Base-by-base conservation (phyloP, 1,140 invertebrate genomes). In the Drosophila rufa region DNA sequence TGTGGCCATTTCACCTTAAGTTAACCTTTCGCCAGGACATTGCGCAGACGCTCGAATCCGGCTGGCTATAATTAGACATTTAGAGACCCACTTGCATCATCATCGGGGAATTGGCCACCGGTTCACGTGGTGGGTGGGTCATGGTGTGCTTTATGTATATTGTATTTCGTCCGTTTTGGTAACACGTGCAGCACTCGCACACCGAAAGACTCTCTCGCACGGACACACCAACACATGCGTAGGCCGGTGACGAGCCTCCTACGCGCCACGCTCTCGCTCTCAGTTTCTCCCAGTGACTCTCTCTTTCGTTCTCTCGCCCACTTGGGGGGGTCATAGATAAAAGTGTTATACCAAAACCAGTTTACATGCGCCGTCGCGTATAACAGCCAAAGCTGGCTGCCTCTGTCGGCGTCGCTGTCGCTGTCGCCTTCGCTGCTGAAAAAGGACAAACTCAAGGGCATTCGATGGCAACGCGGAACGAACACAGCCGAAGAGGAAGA, bases 391-490 rank as follows among this genome's bases (percentile, higher is more conserved):
- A 69, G 60, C 15, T 45, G 30, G 25, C 53, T 45, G 30, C n/a
- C 53, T 48, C 67, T 33, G 66, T 59, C 36, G 11, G 58, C 73
- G 47, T 48, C 58, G 25, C 56, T 42, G 68, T 47, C n/a, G 42
- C 43, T 15, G 51, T 19, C 33, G 40, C 58, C 25, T 47, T 38
- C 46, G 65, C 71, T 73, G 79, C 75, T 86, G 33, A 65, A 86
- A 86, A 86, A 86, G 82, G 82, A 86, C 82, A 86, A 86, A 86
- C 82, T 86, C 82, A 86, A 86, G 82, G 82, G 82, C 82, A 86
- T 77, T 60, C 62, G n/a, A 79, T 80, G 42, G 40, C 80, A 69
- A 62, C 48, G 45, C 58, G 65, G 55, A 66, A 73, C 47, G 27
- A 80, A 65, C 40, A 60, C 1, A 43, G 25, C 45, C 50, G 38